Evolutionary conservation across 2,113 vertebrate species (phyloP).

Genomic region (Egretta garzetta): DNA sequence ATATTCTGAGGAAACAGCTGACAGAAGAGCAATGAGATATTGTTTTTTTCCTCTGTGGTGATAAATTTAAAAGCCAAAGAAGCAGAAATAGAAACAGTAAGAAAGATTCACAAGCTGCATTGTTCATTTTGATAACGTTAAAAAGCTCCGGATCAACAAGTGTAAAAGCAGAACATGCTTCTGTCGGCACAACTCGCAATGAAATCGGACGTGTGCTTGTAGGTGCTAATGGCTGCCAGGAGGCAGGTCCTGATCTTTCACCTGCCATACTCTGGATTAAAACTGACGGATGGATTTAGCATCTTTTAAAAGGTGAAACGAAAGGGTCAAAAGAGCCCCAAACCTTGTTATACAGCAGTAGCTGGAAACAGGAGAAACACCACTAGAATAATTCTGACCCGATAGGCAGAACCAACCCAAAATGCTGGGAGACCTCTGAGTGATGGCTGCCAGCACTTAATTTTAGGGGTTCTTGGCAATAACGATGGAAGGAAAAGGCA

Average conservation of each 20-base stretch:
- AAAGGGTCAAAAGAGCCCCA: not conserved
- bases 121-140: not conserved
- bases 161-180: not conserved
- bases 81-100: not conserved
- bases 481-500: not conserved
- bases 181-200: not conserved
- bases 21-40: not conserved
- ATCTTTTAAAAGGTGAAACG: not conserved
- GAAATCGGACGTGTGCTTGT: not conserved
- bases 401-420: not conserved
- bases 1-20: not conserved
- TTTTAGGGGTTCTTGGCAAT: not conserved
- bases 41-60: not conserved
- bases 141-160: not conserved
- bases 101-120: not conserved
- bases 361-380: not conserved
- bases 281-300: not conserved
- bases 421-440: not conserved
- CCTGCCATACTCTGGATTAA: not conserved
- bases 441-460: not conserved
- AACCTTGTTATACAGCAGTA: not conserved
- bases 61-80: not conserved
- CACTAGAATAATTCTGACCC: not conserved
- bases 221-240: not conserved
- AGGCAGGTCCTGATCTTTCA: not conserved